Evolutionary conservation across 30 jellyfish, hydroid and myxozoan genomes (phyloP), one percentile per base, ranked within the genome.

Genomic region (Catostylus mosaicus): DNA sequence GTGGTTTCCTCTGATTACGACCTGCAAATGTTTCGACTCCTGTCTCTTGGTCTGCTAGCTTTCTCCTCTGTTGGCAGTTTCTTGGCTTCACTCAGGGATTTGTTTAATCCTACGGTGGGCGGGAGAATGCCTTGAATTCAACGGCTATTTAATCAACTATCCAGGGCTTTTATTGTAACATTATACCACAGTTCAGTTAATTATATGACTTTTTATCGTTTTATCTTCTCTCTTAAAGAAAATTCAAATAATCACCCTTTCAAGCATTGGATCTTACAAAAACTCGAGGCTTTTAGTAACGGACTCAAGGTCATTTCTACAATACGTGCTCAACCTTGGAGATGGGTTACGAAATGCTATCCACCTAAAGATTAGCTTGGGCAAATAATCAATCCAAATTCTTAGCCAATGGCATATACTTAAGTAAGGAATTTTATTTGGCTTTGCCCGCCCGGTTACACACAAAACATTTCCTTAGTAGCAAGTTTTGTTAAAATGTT

Each of bases 61-160:
- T 26, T 61, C 9, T 61, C 22, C 9, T 43, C 74, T 8, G n/a
- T 2, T 31, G 29, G 52, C 22, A 30, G 57, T 30, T 30, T 43
- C 78, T 66, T 34, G 74, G 60, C 60, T 30, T 66, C 34, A 66
- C 57, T 30, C 60, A 24, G 32, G 80, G 59, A 68, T 68, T 37
- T 36, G 59, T 37, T 30, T 14, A 30, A 68, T 43, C 80, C 80
- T 36, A 68, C 35, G 71, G 71, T 59, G 71, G 71, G 71, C 71
- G 38, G 71, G 40, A 59, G 71, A 59, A 23, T 59, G 71, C 40
- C 37, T 27, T 37, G 12, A 59, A 59, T 50, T 50, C 63, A 50
- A 50, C 14, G 20, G 71, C 24, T 36, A 37, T 27, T 59, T 59
- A 26, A 24, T 16, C 24, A 3, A 12, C n/a, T 36, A 59, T 59